phyloP scores from a whole-genome alignment of 2,888 invertebrate species.

The Quadroppia sp. region DNA sequence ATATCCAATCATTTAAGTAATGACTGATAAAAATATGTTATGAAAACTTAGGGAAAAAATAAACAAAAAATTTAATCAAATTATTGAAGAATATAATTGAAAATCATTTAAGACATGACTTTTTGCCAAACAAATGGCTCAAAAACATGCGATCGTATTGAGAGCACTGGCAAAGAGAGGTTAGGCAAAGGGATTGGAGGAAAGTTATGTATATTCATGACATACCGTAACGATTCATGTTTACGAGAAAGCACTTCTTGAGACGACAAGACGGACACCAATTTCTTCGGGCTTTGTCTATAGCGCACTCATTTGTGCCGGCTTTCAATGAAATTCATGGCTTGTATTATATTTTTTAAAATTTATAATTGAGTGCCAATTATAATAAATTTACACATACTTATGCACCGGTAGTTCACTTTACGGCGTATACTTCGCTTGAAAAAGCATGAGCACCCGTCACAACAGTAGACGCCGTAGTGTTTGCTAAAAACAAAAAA shows the following conservation, averaged over 20 bases:
- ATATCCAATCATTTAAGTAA: constrained; percentile 21
- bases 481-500: constrained; percentile 58
- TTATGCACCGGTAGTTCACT: constrained; percentile 70
- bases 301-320: constrained; percentile 66
- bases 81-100: neutral
- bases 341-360: neutral
- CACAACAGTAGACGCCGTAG: constrained; percentile 77
- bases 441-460: constrained; percentile 85
- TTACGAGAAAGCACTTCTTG: constrained; percentile 68
- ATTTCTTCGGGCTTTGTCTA: constrained; percentile 76
- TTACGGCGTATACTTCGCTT: constrained; percentile 73
- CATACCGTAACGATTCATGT: constrained; percentile 71
- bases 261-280: constrained; percentile 82
- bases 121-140: neutral
- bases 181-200: neutral
- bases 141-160: constrained; percentile 25
- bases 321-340: constrained; percentile 57
- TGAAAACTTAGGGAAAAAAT: neutral
- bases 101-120: neutral
- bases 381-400: constrained; percentile 55
- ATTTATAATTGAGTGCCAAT: neutral
- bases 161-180: neutral
- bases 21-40: neutral
- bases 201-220: neutral
- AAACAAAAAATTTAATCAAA: constrained; percentile 3